These are phyloP conservation scores for Echinometra lucunter DNA, from an alignment of 53 echinoderm and acorn worm species.

Conservation along the genomic window DNA sequence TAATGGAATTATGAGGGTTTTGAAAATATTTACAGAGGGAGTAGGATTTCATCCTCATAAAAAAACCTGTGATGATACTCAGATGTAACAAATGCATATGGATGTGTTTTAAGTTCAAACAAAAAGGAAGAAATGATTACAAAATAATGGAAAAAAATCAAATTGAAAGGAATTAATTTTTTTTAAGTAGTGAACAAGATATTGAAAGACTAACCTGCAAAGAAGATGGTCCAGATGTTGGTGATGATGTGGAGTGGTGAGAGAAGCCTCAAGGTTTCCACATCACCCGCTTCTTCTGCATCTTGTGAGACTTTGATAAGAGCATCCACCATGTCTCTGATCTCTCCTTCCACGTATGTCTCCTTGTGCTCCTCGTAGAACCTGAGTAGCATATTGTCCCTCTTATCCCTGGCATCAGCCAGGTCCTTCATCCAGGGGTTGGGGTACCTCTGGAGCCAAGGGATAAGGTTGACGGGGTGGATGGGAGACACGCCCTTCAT, in stretches of 20 bases:
- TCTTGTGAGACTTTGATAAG: conserved; percentile 84
- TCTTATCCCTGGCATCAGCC: conserved; percentile 78
- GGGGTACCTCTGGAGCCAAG: conserved; percentile 90
- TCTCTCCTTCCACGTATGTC: conserved; percentile 83
- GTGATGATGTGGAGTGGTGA: conserved; percentile 91
- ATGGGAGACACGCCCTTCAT: conserved; percentile 93
- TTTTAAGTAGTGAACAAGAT: not conserved
- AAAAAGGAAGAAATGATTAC: not conserved
- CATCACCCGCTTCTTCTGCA: conserved; percentile 82
- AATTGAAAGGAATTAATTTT: not conserved
- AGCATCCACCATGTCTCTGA: conserved; percentile 86
- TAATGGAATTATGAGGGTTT: not conserved
- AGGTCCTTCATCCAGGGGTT: conserved; percentile 93
- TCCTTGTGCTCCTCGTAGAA: conserved; percentile 88
- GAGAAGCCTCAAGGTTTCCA: conserved; percentile 75
- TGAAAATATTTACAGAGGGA: not conserved
- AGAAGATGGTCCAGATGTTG: conserved; percentile 99
- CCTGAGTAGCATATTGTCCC: conserved; percentile 83
- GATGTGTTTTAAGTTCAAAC: too few relatives aligned
- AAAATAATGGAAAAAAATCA: not conserved
- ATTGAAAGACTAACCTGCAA: conserved; percentile 84
- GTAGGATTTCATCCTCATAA: not conserved
- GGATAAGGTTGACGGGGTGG: conserved; percentile 93
- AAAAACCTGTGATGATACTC: too few relatives aligned
- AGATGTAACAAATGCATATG: too few relatives aligned